Percentiles rank a stretch among this genome's conserved stretches.
phyloP scores from a whole-genome alignment of 2,888 invertebrate species.

The Diaphora mendica region DNA sequence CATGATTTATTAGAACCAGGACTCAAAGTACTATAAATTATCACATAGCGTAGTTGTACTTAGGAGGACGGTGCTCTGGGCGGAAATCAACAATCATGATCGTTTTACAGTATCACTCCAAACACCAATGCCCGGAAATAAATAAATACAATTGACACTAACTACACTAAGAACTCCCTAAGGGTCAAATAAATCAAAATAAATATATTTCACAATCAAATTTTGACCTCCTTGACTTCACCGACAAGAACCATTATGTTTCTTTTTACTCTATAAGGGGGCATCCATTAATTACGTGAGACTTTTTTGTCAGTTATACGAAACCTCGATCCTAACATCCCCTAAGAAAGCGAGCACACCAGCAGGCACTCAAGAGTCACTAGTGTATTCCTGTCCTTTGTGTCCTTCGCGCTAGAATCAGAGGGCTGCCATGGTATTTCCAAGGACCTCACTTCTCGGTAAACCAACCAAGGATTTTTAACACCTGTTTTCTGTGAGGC shows the following conservation, averaged over 20 bases:
- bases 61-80: conserved; percentile 44
- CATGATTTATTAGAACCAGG: not conserved
- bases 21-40: not conserved
- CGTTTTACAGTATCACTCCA: conserved; percentile 53
- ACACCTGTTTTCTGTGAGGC: no score
- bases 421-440: no score
- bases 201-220: not conserved
- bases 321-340: no score
- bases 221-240: not conserved
- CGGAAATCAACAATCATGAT: conserved; percentile 68
- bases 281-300: no score
- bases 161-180: conserved; percentile 19
- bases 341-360: no score
- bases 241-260: not conserved
- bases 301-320: no score
- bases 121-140: conserved; percentile 33
- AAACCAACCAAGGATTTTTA: no score
- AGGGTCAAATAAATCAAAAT: not conserved
- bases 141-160: conserved; percentile 42
- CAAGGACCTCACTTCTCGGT: no score
- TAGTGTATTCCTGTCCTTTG: no score
- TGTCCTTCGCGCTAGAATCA: no score
- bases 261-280: no score
- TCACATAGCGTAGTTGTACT: conserved; percentile 9
- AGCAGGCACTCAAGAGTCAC: no score